phyloP scores from a whole-genome alignment of 2,888 invertebrate species.

The Tenthredo distinguenda region DNA sequence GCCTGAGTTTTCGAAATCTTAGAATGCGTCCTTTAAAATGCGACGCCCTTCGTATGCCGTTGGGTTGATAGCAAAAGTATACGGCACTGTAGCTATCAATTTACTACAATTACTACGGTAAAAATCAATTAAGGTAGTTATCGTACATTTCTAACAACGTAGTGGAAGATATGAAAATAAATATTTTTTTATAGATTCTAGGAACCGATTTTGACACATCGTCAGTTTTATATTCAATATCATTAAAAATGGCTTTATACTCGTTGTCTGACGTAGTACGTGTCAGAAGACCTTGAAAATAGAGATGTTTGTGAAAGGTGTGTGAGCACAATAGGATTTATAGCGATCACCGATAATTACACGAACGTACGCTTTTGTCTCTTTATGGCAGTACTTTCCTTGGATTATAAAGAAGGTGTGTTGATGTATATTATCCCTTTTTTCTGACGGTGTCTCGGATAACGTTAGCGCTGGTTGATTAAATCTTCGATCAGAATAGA shows the following conservation, averaged over 20 bases:
- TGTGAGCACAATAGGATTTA: not conserved
- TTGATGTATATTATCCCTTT: not conserved
- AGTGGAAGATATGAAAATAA: not conserved
- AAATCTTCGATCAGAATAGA: not conserved
- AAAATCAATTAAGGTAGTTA: not conserved
- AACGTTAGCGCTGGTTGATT: conserved; percentile 6
- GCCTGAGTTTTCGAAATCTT: no score
- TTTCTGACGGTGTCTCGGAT: not conserved
- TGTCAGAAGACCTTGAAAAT: not conserved
- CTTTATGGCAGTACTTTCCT: conserved; percentile 32
- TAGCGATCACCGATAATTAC: not conserved
- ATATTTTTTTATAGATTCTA: not conserved
- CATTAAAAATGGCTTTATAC: no score
- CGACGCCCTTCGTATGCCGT: no score
- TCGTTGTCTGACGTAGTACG: not conserved
- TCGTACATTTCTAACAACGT: not conserved
- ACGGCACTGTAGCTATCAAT: no score
- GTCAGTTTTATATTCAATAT: no score
- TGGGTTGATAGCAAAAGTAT: no score
- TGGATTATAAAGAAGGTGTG: conserved; percentile 2
- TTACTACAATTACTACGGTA: not conserved
- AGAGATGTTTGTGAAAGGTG: not conserved
- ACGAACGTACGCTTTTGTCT: not conserved
- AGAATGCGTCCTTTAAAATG: no score
- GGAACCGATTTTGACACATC: no score